Percentiles rank a stretch among this genome's conserved stretches.
Conservation (phyloP, 2,113 vertebrate species). For the Pseudopipra pipra region DNA sequence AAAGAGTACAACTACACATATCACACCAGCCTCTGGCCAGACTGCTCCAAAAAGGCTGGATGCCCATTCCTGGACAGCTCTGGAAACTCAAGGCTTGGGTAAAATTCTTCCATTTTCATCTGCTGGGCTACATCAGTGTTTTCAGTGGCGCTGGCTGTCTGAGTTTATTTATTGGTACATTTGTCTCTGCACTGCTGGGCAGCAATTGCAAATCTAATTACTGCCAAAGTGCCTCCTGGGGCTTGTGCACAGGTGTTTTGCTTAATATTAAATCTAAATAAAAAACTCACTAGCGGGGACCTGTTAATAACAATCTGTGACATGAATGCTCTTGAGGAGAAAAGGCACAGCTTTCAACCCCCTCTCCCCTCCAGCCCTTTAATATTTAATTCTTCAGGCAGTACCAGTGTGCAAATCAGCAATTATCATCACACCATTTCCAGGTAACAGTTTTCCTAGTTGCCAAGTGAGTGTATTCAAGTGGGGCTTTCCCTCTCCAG, state of each 20-base stretch:
- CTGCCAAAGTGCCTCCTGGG: not conserved
- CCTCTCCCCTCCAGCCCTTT: not conserved
- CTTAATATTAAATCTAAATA: constrained; percentile 22
- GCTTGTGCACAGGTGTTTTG: not conserved
- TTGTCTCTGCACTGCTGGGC: not conserved
- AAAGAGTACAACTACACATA: accelerated
- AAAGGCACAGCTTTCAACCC: not conserved
- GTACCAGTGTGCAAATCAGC: not conserved
- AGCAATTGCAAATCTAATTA: constrained; percentile 28
- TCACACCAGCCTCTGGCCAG: not conserved
- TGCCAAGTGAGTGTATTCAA: not conserved
- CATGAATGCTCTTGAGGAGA: not conserved
- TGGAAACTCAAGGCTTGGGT: not conserved
- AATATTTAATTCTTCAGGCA: not conserved
- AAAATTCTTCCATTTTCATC: not conserved
- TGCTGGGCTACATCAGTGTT: not conserved
- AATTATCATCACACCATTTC: not conserved
- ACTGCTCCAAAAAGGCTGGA: not conserved
- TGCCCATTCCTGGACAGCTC: not conserved
- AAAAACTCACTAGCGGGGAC: not conserved
- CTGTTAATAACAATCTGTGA: not conserved
- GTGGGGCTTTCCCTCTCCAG: not conserved
- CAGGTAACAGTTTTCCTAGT: not conserved
- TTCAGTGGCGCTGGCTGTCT: not conserved
- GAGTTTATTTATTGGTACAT: not conserved